A percentile compares a stretch with the other conserved stretches of the same genome.
Conservation (phyloP, 2,797 vertebrate genomes). For the Cephalopachus bancanus region DNA sequence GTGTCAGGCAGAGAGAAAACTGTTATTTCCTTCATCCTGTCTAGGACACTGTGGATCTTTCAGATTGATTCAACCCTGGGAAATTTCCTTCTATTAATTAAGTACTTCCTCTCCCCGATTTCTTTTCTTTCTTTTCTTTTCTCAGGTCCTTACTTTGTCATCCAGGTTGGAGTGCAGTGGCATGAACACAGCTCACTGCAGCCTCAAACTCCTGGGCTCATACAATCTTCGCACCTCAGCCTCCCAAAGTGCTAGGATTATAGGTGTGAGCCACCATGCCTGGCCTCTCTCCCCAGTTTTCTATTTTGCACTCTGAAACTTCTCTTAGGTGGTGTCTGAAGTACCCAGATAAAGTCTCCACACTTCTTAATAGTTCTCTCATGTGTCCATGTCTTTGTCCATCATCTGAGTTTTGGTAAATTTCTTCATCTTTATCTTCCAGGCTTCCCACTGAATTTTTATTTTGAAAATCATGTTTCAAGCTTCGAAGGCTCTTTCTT, state of each 20-base stretch:
- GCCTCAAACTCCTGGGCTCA: neutral
- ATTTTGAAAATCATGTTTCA: neutral
- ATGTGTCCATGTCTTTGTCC: neutral
- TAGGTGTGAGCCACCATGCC: neutral
- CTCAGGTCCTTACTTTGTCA: neutral
- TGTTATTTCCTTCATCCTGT: neutral
- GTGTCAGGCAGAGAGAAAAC: too few species aligned
- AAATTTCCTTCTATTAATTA: neutral
- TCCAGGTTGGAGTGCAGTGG: neutral
- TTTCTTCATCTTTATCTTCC: neutral
- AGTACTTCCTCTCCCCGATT: neutral
- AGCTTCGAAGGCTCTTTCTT: neutral
- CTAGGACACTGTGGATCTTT: too few species aligned
- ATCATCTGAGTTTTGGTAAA: neutral
- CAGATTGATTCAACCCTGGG: neutral
- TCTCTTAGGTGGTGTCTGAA: neutral
- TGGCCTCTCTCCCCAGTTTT: neutral
- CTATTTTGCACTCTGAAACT: neutral
- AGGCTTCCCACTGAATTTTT: neutral
- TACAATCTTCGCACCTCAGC: neutral
- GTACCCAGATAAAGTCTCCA: rapidly evolving
- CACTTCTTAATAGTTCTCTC: neutral
- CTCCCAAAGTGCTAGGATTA: neutral
- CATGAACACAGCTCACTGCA: neutral
- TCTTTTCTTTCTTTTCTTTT: too few species aligned